These are phyloP conservation scores for Calonectris borealis DNA, from an alignment of 2,113 vertebrate genomes.

Conservation along the genomic window DNA sequence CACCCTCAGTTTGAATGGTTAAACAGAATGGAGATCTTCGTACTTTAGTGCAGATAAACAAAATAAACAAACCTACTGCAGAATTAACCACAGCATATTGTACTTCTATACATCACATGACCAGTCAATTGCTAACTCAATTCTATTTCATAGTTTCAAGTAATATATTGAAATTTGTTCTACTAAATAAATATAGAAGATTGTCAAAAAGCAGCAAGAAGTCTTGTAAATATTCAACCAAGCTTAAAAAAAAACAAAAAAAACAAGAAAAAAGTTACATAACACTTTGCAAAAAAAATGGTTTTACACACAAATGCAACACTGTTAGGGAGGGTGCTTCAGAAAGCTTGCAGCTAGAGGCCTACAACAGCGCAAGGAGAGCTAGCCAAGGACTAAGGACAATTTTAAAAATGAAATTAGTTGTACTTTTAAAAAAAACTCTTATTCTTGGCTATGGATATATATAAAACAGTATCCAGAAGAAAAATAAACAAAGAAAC, in stretches of 20 bases:
- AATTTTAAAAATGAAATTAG: not conserved
- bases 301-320: slow-evolving; percentile 65
- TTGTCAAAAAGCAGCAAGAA: slow-evolving; percentile 93
- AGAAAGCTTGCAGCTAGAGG: slow-evolving; percentile 80
- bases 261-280: slow-evolving; percentile 44
- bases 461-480: not conserved
- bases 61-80: slow-evolving; percentile 71
- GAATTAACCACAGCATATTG: slow-evolving; percentile 73
- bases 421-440: not conserved
- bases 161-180: slow-evolving; percentile 73
- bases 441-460: slow-evolving; percentile 30
- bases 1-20: slow-evolving; percentile 64
- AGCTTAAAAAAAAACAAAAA: slow-evolving; percentile 52
- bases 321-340: slow-evolving; percentile 75
- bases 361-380: slow-evolving; percentile 73
- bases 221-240: slow-evolving; percentile 71
- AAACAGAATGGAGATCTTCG: slow-evolving; percentile 68
- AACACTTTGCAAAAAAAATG: slow-evolving; percentile 49
- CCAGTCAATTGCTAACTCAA: slow-evolving; percentile 70
- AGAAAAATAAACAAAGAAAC: slow-evolving; percentile 37
- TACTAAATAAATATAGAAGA: slow-evolving; percentile 85
- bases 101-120: slow-evolving; percentile 67
- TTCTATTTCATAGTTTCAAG: slow-evolving; percentile 77
- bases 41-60: slow-evolving; percentile 75
- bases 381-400: slow-evolving; percentile 60